Evolutionary conservation across 2,797 vertebrate species (phyloP).

Genomic region (Lates japonicus): DNA sequence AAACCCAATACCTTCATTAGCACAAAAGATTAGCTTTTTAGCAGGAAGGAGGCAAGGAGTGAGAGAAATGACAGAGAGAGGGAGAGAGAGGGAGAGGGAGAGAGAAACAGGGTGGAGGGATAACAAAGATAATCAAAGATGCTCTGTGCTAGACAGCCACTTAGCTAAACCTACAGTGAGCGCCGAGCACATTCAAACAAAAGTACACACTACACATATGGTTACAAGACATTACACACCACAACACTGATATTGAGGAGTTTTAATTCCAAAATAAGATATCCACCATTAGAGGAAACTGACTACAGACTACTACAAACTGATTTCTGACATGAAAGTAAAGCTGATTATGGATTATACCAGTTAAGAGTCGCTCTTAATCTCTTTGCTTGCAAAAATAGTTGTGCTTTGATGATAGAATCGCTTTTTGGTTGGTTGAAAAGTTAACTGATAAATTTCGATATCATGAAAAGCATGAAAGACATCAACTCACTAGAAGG

Average conservation of each 20-base stretch:
- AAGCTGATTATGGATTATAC: constrained; percentile 55
- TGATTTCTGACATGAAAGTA: constrained; percentile 47
- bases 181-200: constrained; percentile 47
- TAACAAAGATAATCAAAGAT: constrained; percentile 80
- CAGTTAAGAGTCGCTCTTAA: constrained; percentile 58
- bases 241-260: constrained; percentile 10
- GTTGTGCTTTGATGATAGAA: constrained; percentile 54
- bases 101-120: constrained; percentile 53
- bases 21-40: constrained; percentile 84
- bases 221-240: constrained; percentile 54
- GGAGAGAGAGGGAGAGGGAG: constrained; percentile 15
- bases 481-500: constrained; percentile 9
- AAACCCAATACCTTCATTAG: constrained; percentile 86
- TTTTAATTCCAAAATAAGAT: constrained; percentile 39
- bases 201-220: constrained; percentile 31
- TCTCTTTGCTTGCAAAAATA: constrained; percentile 50
- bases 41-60: constrained; percentile 50
- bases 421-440: constrained; percentile 43
- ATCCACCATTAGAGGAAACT: constrained; percentile 21
- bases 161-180: constrained; percentile 71
- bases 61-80: constrained; percentile 5
- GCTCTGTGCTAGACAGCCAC: constrained; percentile 72
- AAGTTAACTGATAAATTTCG: constrained; percentile 52
- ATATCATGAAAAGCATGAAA: constrained; percentile 37
- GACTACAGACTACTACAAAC: constrained; percentile 30